phyloP scores from a whole-genome alignment of 2,113 vertebrate genomes.

The Scortum barcoo region DNA sequence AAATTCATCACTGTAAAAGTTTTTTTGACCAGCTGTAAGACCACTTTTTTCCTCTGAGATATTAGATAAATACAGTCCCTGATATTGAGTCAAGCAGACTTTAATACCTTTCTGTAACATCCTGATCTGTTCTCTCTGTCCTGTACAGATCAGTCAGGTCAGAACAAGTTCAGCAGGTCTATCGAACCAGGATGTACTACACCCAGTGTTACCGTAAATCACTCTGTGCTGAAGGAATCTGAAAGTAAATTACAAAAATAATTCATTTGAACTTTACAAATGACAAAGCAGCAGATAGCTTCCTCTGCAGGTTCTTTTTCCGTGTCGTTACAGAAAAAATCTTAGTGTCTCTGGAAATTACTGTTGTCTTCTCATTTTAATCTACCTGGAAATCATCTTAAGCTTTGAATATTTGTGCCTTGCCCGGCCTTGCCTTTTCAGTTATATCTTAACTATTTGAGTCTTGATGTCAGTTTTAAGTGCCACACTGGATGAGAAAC shows the following conservation, averaged over 20 bases:
- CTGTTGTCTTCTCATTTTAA: not conserved
- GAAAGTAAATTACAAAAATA: not conserved
- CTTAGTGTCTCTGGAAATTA: not conserved
- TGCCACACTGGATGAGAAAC: not conserved
- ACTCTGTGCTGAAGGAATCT: not conserved
- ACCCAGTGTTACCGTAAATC: not conserved
- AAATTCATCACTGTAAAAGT: not conserved
- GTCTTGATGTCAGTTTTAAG: not conserved
- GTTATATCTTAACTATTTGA: not conserved
- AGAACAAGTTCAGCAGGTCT: conserved; percentile 52
- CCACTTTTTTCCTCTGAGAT: not conserved
- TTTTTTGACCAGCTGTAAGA: not conserved
- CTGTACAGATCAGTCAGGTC: conserved; percentile 3
- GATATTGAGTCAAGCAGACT: not conserved
- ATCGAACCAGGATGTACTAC: not conserved
- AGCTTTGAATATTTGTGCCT: not conserved
- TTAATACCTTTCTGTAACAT: not conserved
- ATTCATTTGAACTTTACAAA: not conserved
- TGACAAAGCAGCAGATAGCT: not conserved
- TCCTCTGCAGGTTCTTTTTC: not conserved
- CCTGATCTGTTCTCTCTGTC: not conserved
- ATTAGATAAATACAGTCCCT: not conserved
- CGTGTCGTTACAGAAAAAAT: not conserved
- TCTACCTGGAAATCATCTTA: not conserved
- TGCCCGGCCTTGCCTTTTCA: not conserved